Conservation (phyloP, 23 tunicate species). For the Phallusia fumigata region DNA sequence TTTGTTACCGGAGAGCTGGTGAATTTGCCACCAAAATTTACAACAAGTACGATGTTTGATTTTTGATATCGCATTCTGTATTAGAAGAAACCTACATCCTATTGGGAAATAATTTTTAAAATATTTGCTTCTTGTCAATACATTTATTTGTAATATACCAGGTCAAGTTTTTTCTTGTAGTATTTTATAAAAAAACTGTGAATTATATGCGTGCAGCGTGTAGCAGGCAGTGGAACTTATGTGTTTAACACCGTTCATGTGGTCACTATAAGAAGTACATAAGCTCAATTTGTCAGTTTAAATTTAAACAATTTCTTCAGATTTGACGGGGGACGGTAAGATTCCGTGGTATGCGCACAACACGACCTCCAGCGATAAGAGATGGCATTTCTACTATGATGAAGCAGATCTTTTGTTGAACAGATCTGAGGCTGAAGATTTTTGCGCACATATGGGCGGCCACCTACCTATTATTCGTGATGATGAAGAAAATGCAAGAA, state of each 20-base stretch:
- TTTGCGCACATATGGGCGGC: constrained; percentile 21
- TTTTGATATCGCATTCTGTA: background rate
- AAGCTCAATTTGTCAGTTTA: background rate
- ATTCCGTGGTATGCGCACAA: constrained; percentile 26
- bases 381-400: constrained; percentile 56
- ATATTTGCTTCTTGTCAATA: too few species aligned
- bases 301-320: background rate
- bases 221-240: too few species aligned
- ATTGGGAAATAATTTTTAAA: background rate
- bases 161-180: too few species aligned
- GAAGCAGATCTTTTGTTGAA: constrained; percentile 3
- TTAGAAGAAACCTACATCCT: background rate
- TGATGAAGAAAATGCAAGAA: constrained; percentile 24
- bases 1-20: constrained; percentile 28
- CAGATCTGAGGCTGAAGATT: background rate
- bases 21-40: constrained; percentile 31
- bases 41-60: background rate
- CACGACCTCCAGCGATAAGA: constrained; percentile 32
- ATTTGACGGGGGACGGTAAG: constrained; percentile 27
- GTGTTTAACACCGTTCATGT: too few species aligned
- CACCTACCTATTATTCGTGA: constrained; percentile 19
- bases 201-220: background rate
- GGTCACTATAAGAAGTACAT: background rate
- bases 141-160: too few species aligned
- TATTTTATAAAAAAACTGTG: background rate